phyloP scores from a whole-genome alignment of 2,888 invertebrate genomes.

The Hypomecis punctinalis region DNA sequence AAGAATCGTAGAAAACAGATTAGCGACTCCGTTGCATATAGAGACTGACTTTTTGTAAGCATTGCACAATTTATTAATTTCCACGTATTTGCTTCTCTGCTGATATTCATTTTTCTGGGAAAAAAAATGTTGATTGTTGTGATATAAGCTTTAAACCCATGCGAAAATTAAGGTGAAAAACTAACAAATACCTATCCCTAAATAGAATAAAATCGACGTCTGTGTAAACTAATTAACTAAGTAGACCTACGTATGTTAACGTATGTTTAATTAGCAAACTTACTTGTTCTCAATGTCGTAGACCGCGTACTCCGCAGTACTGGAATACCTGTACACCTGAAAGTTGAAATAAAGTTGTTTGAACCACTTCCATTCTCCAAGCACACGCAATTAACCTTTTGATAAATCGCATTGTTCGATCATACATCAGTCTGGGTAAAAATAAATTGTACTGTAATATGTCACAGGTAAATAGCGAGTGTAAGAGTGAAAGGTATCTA shows the following conservation, averaged over 20 bases:
- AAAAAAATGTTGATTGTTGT: no score
- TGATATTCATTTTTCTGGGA: no score
- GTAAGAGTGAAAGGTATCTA: neutral
- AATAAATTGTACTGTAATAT: neutral
- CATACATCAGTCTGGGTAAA: neutral
- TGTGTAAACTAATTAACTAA: neutral
- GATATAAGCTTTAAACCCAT: no score
- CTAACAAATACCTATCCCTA: neutral
- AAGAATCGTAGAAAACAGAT: no score
- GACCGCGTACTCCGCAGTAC: constrained; percentile 86
- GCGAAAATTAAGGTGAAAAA: no score
- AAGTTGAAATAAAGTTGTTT: constrained; percentile 51
- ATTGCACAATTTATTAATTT: no score
- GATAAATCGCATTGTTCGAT: neutral
- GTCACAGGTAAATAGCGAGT: neutral
- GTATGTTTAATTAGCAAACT: constrained; percentile 46
- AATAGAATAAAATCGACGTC: neutral
- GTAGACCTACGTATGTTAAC: neutral
- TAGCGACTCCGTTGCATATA: no score
- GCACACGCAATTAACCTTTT: constrained; percentile 6
- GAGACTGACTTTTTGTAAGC: no score
- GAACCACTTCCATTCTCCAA: constrained; percentile 19
- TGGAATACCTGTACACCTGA: constrained; percentile 88
- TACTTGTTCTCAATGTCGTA: constrained; percentile 85
- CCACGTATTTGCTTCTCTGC: no score